Base-by-base conservation (phyloP, 1,140 invertebrate genomes). In the Aradophagus sp. region DNA sequence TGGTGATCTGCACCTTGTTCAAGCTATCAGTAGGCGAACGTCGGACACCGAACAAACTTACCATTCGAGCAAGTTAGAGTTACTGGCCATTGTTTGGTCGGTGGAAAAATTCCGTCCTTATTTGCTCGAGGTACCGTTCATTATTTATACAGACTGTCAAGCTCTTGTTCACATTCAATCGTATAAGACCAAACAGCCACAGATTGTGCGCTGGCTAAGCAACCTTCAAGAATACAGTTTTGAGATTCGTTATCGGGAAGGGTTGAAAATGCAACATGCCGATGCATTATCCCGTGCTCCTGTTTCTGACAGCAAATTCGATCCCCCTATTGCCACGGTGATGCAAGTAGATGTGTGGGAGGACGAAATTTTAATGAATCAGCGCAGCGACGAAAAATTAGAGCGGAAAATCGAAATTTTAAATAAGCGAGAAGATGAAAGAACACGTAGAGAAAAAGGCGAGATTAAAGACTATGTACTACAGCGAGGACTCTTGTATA, bases 11-110 rank as follows among this genome's bases (percentile, higher is more conserved):
- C 16, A 23, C 10, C 6, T 41, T 3, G 11, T 41, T 2, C 11
- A 79, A 39, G 14, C 39, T 12, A 17, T 27, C 8, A 42, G 39
- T 42, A 27, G 23, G 10, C 20, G 20, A 12, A 42, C 39, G 11
- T 15, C 31, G 2, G 47, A 36, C 12, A 20, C 7, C 0, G 55
- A 59, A 20, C 5, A 4, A n/a, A 12, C 0, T 2, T 47, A 59
- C 20, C 42, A 59, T 6, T 47, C 41, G 4, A 47, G 41, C 26
- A 29, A 23, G 6, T n/a, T 48, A 3, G 56, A 61, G 4, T 36
- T 61, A n/a, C 0, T 39, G 5, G 35, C 56, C 1, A 52, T 52
- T 1, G 48, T 31, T 11, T 52, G 50, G 50, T 0, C 26, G 0
- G 26, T 50, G 1, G 19, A 42, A 5, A 12, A 38, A 23, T 15